Evolutionary conservation across 2,113 vertebrate species (phyloP).

Genomic region (Psophia crepitans): DNA sequence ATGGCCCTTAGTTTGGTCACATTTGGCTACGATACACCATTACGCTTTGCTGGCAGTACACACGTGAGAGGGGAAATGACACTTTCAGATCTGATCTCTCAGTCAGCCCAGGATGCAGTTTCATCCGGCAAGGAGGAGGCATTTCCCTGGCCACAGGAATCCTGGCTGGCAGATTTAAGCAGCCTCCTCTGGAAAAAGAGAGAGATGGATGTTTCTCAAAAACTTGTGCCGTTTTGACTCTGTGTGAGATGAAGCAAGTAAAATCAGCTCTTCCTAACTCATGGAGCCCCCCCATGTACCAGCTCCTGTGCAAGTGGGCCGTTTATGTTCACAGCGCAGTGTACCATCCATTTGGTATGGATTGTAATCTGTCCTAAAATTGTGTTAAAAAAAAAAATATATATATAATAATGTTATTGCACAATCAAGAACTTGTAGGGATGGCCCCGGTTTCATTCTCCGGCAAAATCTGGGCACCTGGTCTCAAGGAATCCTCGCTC

Average conservation of each 20-base stretch:
- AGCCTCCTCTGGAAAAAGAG: background rate
- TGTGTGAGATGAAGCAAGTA: background rate
- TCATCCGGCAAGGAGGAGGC: background rate
- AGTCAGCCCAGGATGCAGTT: background rate
- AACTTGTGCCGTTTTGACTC: background rate
- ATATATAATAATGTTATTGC: background rate
- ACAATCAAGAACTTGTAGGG: background rate
- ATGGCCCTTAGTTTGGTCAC: background rate
- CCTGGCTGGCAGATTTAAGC: background rate
- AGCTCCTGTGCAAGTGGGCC: background rate
- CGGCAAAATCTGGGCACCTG: background rate
- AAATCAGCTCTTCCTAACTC: background rate
- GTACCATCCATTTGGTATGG: background rate
- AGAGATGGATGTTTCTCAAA: background rate
- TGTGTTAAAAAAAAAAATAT: background rate
- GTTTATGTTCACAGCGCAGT: background rate
- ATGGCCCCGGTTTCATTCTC: background rate
- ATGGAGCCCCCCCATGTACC: background rate
- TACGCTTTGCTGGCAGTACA: background rate
- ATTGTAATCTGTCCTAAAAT: background rate
- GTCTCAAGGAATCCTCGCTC: background rate
- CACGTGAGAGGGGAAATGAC: background rate
- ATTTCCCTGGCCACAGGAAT: background rate
- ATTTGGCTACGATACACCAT: rapidly evolving
- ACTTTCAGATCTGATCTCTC: background rate